Conservation (phyloP, 2,888 invertebrate species). For the Auanema sp. region DNA sequence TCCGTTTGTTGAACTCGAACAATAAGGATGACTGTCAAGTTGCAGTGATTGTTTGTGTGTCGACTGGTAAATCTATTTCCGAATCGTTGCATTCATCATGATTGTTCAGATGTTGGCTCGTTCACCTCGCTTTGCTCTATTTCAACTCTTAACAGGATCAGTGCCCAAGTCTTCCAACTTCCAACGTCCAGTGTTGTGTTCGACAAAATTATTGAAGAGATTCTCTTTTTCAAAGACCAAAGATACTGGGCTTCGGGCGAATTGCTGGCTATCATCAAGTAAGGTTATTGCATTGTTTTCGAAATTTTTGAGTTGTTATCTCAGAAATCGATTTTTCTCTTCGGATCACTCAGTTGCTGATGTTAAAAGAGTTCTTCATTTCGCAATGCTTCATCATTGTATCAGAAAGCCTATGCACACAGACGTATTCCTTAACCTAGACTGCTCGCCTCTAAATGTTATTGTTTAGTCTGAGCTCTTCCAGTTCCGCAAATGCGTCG, state of each 20-base stretch:
- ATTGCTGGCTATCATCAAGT: conserved; percentile 1
- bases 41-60: conserved; percentile 14
- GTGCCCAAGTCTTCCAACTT: not conserved
- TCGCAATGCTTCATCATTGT: conserved; percentile 12
- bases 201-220: not conserved
- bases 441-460: not conserved
- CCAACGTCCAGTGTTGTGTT: not conserved
- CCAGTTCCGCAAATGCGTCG: too few relatives aligned
- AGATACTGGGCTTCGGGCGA: not conserved
- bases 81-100: not conserved
- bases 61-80: conserved; percentile 8
- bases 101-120: conserved; percentile 10
- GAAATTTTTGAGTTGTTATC: not conserved
- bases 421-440: not conserved
- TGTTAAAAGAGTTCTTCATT: not conserved
- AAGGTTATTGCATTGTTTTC: not conserved
- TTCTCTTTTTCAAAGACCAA: not conserved
- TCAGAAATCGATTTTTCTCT: conserved; percentile 9
- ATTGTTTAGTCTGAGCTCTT: too few relatives aligned
- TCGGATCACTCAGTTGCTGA: conserved; percentile 11
- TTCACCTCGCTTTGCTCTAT: conserved; percentile 17
- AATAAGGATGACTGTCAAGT: not conserved
- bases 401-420: not conserved
- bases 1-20: conserved; percentile 10
- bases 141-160: conserved; percentile 10